These are phyloP conservation scores for Diadophis punctatus DNA, from an alignment of 2,113 vertebrate genomes.

Conservation along the genomic window DNA sequence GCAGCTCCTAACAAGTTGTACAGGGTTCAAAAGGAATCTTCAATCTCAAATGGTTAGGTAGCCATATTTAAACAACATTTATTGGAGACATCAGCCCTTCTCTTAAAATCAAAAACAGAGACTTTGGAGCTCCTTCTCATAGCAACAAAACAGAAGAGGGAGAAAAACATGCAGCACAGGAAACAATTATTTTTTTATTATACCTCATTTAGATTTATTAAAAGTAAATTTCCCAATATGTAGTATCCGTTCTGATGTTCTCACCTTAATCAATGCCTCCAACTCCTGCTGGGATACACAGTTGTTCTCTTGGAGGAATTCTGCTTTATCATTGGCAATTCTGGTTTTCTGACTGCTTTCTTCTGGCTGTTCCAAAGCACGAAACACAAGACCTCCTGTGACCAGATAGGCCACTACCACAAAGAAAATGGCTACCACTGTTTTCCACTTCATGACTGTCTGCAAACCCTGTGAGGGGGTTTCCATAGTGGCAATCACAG, in stretches of 20 bases:
- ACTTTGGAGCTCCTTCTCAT: background rate
- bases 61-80: background rate
- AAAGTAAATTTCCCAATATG: rapidly evolving
- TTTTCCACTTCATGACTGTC: conserved; percentile 98
- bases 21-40: background rate
- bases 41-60: background rate
- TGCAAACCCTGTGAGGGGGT: conserved; percentile 74
- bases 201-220: background rate
- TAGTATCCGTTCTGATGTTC: background rate
- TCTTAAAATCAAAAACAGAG: background rate
- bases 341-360: conserved; percentile 88
- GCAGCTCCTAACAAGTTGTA: background rate
- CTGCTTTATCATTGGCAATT: conserved; percentile 85
- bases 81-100: background rate
- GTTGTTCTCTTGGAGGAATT: conserved; percentile 81
- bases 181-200: background rate
- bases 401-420: conserved; percentile 92
- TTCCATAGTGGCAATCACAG: conserved; percentile 89
- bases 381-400: conserved; percentile 85
- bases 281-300: conserved; percentile 85
- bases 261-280: conserved; percentile 89
- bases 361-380: conserved; percentile 87
- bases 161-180: background rate
- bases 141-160: background rate
- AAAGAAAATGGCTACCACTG: conserved; percentile 89